Percentiles rank a stretch among this genome's conserved stretches.
These are phyloP conservation scores for Leptopterna dolabrata DNA, from an alignment of 2,888 invertebrate species.

Conservation along the genomic window DNA sequence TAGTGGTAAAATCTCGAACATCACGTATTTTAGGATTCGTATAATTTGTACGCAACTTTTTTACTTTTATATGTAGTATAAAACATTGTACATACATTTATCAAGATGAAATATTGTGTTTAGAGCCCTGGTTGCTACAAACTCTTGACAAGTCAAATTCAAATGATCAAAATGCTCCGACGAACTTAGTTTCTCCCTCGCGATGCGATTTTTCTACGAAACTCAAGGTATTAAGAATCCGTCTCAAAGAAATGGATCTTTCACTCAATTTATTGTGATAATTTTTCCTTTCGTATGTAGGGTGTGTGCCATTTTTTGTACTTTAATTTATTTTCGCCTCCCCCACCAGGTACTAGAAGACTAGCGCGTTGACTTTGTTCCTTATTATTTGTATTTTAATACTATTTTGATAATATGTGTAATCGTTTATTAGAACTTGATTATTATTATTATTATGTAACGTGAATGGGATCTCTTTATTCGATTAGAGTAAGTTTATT, in stretches of 20 bases:
- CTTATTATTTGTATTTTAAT: conserved; percentile 23
- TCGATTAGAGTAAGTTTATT: conserved; percentile 40
- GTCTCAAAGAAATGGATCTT: conserved; percentile 28
- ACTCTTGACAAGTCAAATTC: neutral
- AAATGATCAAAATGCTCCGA: neutral
- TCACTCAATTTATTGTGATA: conserved; percentile 49
- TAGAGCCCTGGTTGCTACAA: neutral
- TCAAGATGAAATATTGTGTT: neutral
- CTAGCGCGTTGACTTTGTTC: conserved; percentile 30
- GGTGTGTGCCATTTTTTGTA: conserved; percentile 47
- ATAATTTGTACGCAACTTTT: conserved; percentile 48
- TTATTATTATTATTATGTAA: conserved; percentile 4
- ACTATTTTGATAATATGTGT: conserved; percentile 27
- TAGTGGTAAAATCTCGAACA: conserved; percentile 64
- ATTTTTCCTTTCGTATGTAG: conserved; percentile 15
- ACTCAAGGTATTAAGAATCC: conserved; percentile 47
- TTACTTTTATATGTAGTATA: conserved; percentile 52
- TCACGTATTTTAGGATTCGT: conserved; percentile 23
- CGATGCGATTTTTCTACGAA: neutral
- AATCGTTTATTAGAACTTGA: conserved; percentile 23
- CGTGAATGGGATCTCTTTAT: conserved; percentile 44
- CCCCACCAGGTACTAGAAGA: conserved; percentile 20
- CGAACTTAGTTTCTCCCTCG: neutral
- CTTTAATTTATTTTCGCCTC: conserved; percentile 30
- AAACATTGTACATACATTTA: conserved; percentile 8